These are phyloP conservation scores for Martes flavigula DNA, from an alignment of 2,797 vertebrate genomes.

Conservation along the genomic window DNA sequence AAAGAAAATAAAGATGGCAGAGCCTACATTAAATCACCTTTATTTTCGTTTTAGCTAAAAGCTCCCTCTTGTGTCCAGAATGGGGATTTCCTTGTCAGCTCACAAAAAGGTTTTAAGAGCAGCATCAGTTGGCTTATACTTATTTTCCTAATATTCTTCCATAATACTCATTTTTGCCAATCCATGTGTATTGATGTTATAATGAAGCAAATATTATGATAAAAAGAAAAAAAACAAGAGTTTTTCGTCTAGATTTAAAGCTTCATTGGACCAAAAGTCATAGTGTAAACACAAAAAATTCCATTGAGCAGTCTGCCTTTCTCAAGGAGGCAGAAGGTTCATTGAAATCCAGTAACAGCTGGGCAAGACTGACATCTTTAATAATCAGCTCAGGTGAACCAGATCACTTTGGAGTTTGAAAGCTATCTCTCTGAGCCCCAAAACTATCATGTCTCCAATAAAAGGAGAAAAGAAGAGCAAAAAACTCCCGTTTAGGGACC, in stretches of 20 bases:
- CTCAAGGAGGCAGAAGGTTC: background rate
- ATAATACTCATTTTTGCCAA: background rate
- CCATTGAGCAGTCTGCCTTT: background rate
- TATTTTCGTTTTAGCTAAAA: constrained; percentile 70
- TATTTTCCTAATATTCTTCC: background rate
- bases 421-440: background rate
- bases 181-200: background rate
- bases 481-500: background rate
- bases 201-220: background rate
- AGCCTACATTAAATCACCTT: background rate
- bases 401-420: background rate
- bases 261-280: background rate
- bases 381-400: background rate
- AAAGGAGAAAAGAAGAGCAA: background rate
- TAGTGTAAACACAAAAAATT: background rate
- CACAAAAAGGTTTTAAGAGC: constrained; percentile 14
- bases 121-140: background rate
- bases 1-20: constrained; percentile 28
- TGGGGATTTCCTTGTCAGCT: constrained; percentile 41
- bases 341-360: background rate
- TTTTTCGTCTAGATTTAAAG: background rate
- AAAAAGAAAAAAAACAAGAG: background rate
- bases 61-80: constrained; percentile 76
- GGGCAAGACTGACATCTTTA: background rate
- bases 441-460: background rate